Base-by-base conservation (phyloP, 1,140 invertebrate genomes). In the Cydia amplana region DNA sequence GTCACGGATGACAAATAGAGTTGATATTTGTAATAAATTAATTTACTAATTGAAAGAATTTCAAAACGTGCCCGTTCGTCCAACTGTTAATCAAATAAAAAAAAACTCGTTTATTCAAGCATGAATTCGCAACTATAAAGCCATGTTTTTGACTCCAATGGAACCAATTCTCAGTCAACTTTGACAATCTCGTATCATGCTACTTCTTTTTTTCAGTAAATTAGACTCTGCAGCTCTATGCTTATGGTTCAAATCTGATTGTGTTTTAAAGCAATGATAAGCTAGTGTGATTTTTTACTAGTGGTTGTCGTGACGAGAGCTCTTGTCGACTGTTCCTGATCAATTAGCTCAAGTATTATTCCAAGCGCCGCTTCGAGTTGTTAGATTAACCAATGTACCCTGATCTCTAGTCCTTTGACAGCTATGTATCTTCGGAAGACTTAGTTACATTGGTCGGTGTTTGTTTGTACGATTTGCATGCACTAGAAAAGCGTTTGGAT, bases 121-220 rank as follows among this genome's bases (percentile, higher is more conserved):
- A 70, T 43, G 20, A 12, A 60, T 23, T 60, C 32, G 65, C 16
- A 28, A 67, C 64, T 36, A 23, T 60, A 70, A 70, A 67, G 64
- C 65, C 32, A 4, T 36, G 65, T 40, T 70, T 67, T 70, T 70
- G 32, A 70, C 65, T 70, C 28, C 65, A 28, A 70, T 70, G 18
- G 23, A 70, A 70, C 65, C 65, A 70, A 70, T 70, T 70, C 36
- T 18, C 65, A 32, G 2, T 10, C n/a, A 43, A 43, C 32, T 70
- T 10, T 18, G 1, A 70, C 16, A 70, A 43, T 9, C 4, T 70
- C 65, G 1, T 36, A 70, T 36, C 16, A 55, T 14, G 51, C 7
- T 46, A 16, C 12, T 14, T 16, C 36, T 40, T 9, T 9, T 32
- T 40, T 40, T 32, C 6, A 12, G 4, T 23, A 67, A 67, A 67